Conservation (phyloP, 2,797 vertebrate genomes). For the Glossophaga mutica region DNA sequence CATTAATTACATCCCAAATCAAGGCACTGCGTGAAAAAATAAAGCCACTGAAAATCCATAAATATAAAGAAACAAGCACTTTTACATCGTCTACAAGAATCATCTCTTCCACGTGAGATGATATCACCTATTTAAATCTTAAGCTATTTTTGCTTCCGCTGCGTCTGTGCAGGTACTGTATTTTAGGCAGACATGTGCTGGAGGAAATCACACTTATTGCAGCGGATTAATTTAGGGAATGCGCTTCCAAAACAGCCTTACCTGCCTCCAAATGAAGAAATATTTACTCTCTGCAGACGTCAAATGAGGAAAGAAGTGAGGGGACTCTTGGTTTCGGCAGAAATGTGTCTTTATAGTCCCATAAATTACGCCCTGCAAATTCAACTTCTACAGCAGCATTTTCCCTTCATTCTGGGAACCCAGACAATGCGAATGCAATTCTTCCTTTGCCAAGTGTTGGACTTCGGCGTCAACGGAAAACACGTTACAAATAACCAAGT, state of each 20-base stretch:
- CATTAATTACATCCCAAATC: background rate
- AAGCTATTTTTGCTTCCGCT: background rate
- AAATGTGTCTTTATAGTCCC: background rate
- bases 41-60: background rate
- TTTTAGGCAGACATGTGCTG: background rate
- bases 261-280: slow-evolving; percentile 8
- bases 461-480: background rate
- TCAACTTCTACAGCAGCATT: background rate
- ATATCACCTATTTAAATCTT: background rate
- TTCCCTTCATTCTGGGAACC: background rate
- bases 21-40: background rate
- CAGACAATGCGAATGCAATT: background rate
- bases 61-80: background rate
- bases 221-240: background rate
- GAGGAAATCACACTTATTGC: background rate
- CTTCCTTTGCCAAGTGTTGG: background rate
- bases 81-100: background rate
- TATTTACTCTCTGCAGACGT: background rate
- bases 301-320: background rate
- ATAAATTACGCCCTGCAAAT: background rate
- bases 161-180: background rate
- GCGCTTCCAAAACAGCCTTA: background rate
- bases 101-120: background rate
- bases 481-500: background rate
- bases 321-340: background rate